These are phyloP conservation scores for Spilogale gracilis DNA, from an alignment of 2,113 vertebrate genomes.

Conservation along the genomic window DNA sequence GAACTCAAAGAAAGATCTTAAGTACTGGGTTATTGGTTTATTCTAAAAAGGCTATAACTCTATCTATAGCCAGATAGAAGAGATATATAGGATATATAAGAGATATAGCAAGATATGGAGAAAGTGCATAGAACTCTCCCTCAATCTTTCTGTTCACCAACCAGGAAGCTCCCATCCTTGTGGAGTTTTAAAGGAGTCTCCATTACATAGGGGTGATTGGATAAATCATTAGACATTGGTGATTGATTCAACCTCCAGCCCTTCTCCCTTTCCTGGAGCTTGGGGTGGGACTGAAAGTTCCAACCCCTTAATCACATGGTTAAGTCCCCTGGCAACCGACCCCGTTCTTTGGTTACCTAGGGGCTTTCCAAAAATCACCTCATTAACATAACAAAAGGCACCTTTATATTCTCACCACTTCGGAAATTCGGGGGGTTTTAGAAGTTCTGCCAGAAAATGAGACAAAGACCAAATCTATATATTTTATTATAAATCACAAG, in stretches of 20 bases:
- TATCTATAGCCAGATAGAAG: background rate
- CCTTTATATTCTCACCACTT: background rate
- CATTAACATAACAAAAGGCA: conserved; percentile 44
- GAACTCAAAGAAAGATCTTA: background rate
- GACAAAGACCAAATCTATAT: background rate
- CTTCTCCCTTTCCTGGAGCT: background rate
- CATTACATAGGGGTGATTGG: background rate
- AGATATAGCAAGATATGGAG: background rate
- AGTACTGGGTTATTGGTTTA: background rate
- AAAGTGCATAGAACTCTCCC: background rate
- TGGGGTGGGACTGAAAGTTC: background rate
- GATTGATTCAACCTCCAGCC: background rate
- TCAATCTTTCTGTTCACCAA: background rate
- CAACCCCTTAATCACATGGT: background rate
- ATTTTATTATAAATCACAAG: conserved; percentile 3
- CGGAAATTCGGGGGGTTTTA: background rate
- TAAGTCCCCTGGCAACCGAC: background rate
- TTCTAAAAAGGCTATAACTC: background rate
- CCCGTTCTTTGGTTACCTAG: background rate
- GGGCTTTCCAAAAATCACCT: background rate
- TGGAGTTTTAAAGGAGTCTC: background rate
- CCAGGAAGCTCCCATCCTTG: background rate
- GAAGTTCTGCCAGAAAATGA: background rate
- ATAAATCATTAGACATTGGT: background rate
- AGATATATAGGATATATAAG: background rate